Percentiles rank a stretch among this genome's conserved stretches.
These are phyloP conservation scores for Pristionchus pacificus DNA, from an alignment of 1,140 invertebrate species.

Conservation along the genomic window DNA sequence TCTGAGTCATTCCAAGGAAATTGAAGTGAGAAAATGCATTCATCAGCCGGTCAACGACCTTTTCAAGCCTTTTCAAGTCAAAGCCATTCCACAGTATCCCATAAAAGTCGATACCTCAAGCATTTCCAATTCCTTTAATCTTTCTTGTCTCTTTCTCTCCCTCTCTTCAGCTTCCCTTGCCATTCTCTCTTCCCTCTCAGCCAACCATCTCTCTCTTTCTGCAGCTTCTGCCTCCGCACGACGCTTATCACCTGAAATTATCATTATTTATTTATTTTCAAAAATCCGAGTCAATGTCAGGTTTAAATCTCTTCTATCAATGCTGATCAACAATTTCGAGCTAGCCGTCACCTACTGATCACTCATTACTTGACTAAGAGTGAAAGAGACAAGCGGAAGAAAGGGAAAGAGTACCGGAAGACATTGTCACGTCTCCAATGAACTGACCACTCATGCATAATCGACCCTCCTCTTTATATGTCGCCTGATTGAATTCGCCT, in stretches of 20 bases:
- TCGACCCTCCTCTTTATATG: conserved; percentile 27
- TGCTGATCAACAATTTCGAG: too few relatives aligned
- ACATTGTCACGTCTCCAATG: background rate
- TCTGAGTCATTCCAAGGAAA: too few relatives aligned
- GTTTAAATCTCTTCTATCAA: too few relatives aligned
- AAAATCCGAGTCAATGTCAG: too few relatives aligned
- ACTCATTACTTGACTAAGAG: too few relatives aligned
- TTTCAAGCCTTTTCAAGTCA: too few relatives aligned
- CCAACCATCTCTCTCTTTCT: background rate
- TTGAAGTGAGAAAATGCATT: too few relatives aligned
- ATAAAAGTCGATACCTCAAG: background rate
- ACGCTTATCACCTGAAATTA: background rate
- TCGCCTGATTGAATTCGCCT: conserved; percentile 26
- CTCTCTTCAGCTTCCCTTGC: conserved; percentile 3
- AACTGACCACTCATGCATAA: background rate
- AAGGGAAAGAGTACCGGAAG: too few relatives aligned
- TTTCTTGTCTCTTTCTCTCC: conserved; percentile 11
- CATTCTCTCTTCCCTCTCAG: background rate
- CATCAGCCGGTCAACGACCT: too few relatives aligned
- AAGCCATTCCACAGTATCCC: too few relatives aligned
- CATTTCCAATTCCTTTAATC: conserved; percentile 7
- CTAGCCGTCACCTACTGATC: too few relatives aligned
- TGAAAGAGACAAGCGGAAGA: background rate
- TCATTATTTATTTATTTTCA: background rate
- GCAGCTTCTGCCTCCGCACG: background rate